Percentiles rank a stretch among this genome's conserved stretches.
Conservation (phyloP, 2,797 vertebrate genomes). For the Rhinophrynus dorsalis region DNA sequence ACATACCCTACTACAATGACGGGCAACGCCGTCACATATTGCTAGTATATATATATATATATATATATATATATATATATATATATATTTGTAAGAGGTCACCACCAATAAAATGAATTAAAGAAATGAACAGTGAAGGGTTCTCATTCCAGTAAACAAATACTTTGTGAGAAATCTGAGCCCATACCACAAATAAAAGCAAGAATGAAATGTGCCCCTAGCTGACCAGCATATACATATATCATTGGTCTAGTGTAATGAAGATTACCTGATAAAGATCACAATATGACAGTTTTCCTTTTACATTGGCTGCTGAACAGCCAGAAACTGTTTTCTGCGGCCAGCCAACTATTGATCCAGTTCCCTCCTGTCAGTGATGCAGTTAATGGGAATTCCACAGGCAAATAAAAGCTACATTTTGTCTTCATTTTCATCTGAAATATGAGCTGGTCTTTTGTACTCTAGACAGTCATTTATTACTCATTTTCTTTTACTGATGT, state of each 20-base stretch:
- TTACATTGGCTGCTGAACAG: slow-evolving; percentile 85
- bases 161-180: slow-evolving; percentile 71
- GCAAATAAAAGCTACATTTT: slow-evolving; percentile 84
- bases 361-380: slow-evolving; percentile 75
- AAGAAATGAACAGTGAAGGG: slow-evolving; percentile 69
- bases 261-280: slow-evolving; percentile 97
- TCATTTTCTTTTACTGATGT: slow-evolving; percentile 84
- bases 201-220: slow-evolving; percentile 74
- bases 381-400: slow-evolving; percentile 83
- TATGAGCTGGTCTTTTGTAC: slow-evolving; percentile 84
- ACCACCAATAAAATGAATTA: slow-evolving; percentile 74
- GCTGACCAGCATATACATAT: slow-evolving; percentile 79
- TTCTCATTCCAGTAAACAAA: slow-evolving; percentile 75
- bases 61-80: no score
- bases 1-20: no score
- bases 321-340: slow-evolving; percentile 78
- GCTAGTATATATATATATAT: no score
- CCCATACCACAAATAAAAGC: slow-evolving; percentile 67
- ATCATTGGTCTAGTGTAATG: slow-evolving; percentile 88
- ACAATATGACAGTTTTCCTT: slow-evolving; percentile 97
- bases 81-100: slow-evolving; percentile 72
- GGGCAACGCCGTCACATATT: no score
- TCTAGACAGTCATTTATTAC: slow-evolving; percentile 83
- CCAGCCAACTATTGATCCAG: slow-evolving; percentile 74
- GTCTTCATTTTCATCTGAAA: slow-evolving; percentile 88